Base-by-base conservation (phyloP, 2,888 invertebrate genomes). In the Trissoscelio sp. region DNA sequence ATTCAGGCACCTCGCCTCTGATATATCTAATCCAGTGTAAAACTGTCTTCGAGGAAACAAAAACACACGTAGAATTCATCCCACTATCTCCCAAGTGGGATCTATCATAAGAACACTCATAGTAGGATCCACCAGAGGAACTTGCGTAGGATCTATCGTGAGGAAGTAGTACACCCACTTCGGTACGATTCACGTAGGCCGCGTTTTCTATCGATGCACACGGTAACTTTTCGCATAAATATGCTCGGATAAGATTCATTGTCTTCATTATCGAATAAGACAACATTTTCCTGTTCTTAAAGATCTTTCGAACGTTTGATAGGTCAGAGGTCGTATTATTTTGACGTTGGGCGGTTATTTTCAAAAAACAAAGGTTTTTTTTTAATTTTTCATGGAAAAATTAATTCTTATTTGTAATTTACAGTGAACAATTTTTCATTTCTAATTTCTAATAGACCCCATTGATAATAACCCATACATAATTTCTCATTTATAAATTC, bases 101-200 rank as follows among this genome's bases (percentile, higher is more conserved):
- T 74, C 64, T 74, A 74, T 74, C 74, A 66, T 66, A 66, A 57
- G 48, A 58, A 66, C 24, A 14, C 57, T 55, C 66, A 46, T 57
- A 64, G 53, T 22, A 11, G 34, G 42, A 67, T 51, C 16, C 58
- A 48, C 39, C 39, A 18, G 64, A 58, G 51, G 46, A 67, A 75
- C 67, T 67, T 60, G 75, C 67, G 75, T 75, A 75, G 75, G 75
- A 75, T 67, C 75, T 67, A 67, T 67, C 75, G 42, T 22, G 48
- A 44, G 75, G 75, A 75, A 67, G 58, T 67, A 44, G 42, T 44
- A 75, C 75, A 67, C 66, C 57, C 51, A 75, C 74, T 64, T 57
- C 16, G n/a, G 12, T n/a, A 24, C 22, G 5, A 11, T 18, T 12
- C 62, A 62, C 60, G 62, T 73, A 44, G 72, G 73, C 6, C n/a